These are phyloP conservation scores for Tauraco erythrolophus DNA, from an alignment of 2,113 vertebrate species.

Conservation along the genomic window DNA sequence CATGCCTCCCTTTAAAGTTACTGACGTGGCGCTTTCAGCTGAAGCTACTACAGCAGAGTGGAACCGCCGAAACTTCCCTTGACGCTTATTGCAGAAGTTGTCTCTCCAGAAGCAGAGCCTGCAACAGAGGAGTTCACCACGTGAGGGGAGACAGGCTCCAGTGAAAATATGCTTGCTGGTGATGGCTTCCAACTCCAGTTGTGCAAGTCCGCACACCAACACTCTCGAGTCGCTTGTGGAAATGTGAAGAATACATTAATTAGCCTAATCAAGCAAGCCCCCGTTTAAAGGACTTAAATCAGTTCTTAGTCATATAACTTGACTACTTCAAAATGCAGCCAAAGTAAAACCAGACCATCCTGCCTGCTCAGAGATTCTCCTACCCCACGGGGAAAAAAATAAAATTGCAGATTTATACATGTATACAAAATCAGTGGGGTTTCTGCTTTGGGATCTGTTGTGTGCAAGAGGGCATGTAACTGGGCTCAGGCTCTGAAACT, in stretches of 20 bases:
- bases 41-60: neutral
- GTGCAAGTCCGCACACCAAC: neutral
- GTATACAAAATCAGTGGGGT: neutral
- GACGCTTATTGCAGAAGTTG: neutral
- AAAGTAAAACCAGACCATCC: neutral
- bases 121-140: accelerated
- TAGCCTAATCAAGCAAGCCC: neutral
- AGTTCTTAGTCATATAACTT: neutral
- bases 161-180: neutral
- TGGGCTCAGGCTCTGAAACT: neutral
- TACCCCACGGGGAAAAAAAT: neutral
- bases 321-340: neutral
- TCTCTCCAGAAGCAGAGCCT: neutral
- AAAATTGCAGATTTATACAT: neutral
- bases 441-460: neutral
- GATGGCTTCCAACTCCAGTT: neutral
- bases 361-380: neutral
- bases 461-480: neutral
- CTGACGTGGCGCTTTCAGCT: neutral
- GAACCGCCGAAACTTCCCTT: neutral
- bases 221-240: neutral
- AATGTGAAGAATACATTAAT: neutral
- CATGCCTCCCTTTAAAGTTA: neutral
- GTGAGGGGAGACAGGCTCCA: neutral
- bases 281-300: neutral